These are phyloP conservation scores for Scelioninae gen. 2 DNA, from an alignment of 2,888 invertebrate species.

Conservation along the genomic window DNA sequence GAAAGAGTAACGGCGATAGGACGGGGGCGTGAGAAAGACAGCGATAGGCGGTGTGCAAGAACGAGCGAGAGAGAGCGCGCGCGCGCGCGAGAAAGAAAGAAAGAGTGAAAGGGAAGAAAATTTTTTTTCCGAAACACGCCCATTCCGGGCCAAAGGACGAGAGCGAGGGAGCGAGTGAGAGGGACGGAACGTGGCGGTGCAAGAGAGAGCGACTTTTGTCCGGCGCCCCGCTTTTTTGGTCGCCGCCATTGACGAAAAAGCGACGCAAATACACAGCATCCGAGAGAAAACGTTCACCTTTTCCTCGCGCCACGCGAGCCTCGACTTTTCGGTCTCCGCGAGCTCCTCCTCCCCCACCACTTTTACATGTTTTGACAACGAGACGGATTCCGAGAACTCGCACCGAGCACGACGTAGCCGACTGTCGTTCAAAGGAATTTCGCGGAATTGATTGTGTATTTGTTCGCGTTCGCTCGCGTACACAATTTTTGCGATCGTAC, in stretches of 20 bases:
- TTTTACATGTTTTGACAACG: slow-evolving; percentile 21
- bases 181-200: not conserved
- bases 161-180: not conserved
- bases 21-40: not conserved
- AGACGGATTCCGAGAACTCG: too few species aligned
- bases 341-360: not conserved
- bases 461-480: too few species aligned
- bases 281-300: slow-evolving; percentile 43
- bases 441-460: not conserved
- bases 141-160: slow-evolving; percentile 10
- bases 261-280: slow-evolving; percentile 47
- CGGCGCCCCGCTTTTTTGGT: slow-evolving; percentile 48
- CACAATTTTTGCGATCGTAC: too few species aligned
- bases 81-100: not conserved
- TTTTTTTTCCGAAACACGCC: slow-evolving; percentile 40
- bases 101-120: slow-evolving; percentile 12
- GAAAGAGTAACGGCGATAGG: slow-evolving; percentile 1
- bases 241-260: slow-evolving; percentile 55
- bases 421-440: not conserved
- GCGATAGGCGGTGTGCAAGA: not conserved
- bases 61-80: slow-evolving; percentile 1
- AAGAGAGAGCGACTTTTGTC: slow-evolving; percentile 37
- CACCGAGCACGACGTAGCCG: too few species aligned
- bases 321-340: slow-evolving; percentile 19
- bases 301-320: slow-evolving; percentile 29